phyloP scores from a whole-genome alignment of 2,797 vertebrate genomes.

The Miichthys miiuy region DNA sequence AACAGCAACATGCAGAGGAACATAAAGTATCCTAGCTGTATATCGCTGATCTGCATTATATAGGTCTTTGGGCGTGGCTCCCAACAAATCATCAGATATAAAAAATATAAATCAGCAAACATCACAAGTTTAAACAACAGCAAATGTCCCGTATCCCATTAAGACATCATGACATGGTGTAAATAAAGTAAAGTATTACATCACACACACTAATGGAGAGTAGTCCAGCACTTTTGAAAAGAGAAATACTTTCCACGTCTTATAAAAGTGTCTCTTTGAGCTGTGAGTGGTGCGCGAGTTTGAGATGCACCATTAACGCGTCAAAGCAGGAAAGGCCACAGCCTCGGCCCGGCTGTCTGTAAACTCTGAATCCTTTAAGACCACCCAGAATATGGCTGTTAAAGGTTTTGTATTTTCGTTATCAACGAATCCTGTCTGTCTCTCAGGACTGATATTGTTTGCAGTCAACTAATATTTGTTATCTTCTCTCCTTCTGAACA shows the following conservation, averaged over 20 bases:
- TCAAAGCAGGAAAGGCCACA: neutral
- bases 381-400: neutral
- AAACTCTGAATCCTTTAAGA: neutral
- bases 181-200: neutral
- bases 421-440: neutral
- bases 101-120: too few species aligned
- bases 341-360: neutral
- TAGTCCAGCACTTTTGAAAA: neutral
- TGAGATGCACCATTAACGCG: too few species aligned
- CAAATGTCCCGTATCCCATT: neutral
- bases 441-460: neutral
- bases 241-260: too few species aligned
- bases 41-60: too few species aligned
- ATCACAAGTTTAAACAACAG: too few species aligned
- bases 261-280: neutral
- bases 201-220: neutral
- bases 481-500: conserved; percentile 65
- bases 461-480: neutral
- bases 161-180: neutral
- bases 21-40: too few species aligned
- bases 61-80: too few species aligned
- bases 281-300: too few species aligned
- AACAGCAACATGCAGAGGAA: too few species aligned
- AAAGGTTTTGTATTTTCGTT: neutral
- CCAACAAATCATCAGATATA: too few species aligned